Conservation (phyloP, 2,113 vertebrate genomes). For the Gila orcuttii region DNA sequence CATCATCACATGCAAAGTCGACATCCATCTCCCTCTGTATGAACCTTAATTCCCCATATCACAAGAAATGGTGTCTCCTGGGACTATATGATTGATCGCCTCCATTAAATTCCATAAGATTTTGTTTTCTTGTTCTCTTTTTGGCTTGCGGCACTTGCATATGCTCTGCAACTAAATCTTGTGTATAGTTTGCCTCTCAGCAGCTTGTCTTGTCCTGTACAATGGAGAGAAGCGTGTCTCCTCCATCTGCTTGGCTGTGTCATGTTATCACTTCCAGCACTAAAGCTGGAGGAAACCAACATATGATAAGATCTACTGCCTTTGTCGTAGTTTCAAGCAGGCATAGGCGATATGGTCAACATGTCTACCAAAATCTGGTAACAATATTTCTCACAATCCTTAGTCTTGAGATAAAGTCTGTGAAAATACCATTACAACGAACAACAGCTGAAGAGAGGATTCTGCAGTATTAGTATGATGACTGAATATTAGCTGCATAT, state of each 20-base stretch:
- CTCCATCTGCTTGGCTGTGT: slow-evolving; percentile 63
- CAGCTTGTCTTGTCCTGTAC: slow-evolving; percentile 38
- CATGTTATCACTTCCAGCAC: slow-evolving; percentile 51
- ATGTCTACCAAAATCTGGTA: slow-evolving; percentile 12
- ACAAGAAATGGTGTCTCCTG: slow-evolving; percentile 54
- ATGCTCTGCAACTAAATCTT: slow-evolving; percentile 50
- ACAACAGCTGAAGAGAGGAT: background rate
- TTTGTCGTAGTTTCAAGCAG: slow-evolving; percentile 29
- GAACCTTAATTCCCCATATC: slow-evolving; percentile 38
- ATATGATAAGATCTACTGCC: slow-evolving; percentile 13
- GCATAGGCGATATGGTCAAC: slow-evolving; percentile 17
- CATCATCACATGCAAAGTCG: background rate
- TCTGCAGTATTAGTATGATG: background rate
- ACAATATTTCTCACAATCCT: slow-evolving; percentile 11
- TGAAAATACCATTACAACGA: background rate
- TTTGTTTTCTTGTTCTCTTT: slow-evolving; percentile 30
- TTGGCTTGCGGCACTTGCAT: slow-evolving; percentile 45
- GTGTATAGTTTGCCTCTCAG: slow-evolving; percentile 48
- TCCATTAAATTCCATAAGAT: slow-evolving; percentile 55
- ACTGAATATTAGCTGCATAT: background rate
- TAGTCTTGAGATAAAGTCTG: background rate
- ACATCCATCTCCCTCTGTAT: slow-evolving; percentile 12
- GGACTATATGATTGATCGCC: slow-evolving; percentile 63
- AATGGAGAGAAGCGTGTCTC: slow-evolving; percentile 32
- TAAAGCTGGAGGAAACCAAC: slow-evolving; percentile 42